A percentile compares a stretch with the other conserved stretches of the same genome.
These are phyloP conservation scores for Pseudomyrmex flavicornis DNA, from an alignment of 1,140 invertebrate genomes.

Conservation along the genomic window DNA sequence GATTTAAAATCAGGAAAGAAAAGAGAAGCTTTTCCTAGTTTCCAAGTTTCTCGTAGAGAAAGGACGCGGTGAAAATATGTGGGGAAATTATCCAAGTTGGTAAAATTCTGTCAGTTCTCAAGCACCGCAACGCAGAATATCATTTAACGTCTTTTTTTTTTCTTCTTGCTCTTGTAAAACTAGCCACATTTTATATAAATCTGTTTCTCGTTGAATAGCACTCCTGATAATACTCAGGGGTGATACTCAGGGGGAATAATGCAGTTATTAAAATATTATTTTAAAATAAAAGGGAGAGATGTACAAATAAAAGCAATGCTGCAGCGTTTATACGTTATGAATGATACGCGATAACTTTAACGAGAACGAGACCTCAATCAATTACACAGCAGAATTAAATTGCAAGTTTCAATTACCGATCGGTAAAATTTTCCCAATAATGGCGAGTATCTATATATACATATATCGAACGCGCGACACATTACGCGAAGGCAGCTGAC, in stretches of 20 bases:
- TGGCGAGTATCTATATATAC: too few relatives aligned
- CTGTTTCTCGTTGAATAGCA: not conserved
- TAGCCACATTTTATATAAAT: conserved; percentile 17
- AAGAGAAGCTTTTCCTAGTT: conserved; percentile 30
- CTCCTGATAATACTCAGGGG: not conserved
- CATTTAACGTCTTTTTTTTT: conserved; percentile 14
- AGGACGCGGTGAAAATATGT: conserved; percentile 19
- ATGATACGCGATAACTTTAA: not conserved
- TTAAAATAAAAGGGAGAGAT: not conserved
- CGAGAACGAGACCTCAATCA: not conserved
- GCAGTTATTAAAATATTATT: not conserved
- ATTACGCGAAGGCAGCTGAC: not conserved
- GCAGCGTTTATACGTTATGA: not conserved
- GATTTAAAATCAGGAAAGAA: conserved; percentile 30
- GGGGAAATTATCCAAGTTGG: conserved; percentile 34
- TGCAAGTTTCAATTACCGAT: not conserved
- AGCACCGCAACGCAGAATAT: not conserved
- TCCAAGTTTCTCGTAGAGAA: conserved; percentile 27
- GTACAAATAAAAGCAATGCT: not conserved
- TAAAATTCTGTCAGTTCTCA: conserved; percentile 39
- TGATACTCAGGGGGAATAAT: not conserved
- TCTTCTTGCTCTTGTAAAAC: not conserved
- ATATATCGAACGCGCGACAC: not conserved
- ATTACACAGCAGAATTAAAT: not conserved
- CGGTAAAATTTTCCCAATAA: conserved; percentile 32